phyloP scores from a whole-genome alignment of 2,113 vertebrate species.

The Corythornis cristatus region DNA sequence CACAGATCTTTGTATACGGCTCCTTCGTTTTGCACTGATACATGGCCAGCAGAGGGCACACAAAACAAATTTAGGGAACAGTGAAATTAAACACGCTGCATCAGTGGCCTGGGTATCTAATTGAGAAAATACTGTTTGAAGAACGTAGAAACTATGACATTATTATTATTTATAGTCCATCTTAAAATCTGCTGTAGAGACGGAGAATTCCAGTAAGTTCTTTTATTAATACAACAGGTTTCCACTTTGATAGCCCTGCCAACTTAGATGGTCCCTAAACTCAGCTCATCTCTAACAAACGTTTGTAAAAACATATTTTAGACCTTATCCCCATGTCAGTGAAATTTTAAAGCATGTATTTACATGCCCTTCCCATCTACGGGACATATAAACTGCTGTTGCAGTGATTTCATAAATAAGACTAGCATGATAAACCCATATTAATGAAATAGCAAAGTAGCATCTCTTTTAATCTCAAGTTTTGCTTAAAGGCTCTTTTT shows the following conservation, averaged over 20 bases:
- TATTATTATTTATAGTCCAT: background rate
- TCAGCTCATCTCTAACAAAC: background rate
- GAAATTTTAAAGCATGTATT: background rate
- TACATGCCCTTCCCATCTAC: background rate
- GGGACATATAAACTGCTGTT: background rate
- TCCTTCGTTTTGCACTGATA: background rate
- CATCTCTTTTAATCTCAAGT: background rate
- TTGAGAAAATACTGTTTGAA: background rate
- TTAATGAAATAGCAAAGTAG: background rate
- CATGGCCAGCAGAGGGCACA: background rate
- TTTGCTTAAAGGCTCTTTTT: background rate
- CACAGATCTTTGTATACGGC: background rate
- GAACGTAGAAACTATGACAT: background rate
- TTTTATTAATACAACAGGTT: background rate
- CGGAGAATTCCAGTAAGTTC: background rate
- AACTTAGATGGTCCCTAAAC: background rate
- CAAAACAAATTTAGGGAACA: background rate
- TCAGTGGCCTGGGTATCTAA: background rate
- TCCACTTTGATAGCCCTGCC: background rate
- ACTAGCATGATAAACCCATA: background rate
- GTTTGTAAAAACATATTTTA: background rate
- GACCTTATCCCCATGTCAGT: background rate
- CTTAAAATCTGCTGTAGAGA: background rate
- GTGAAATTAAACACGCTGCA: background rate
- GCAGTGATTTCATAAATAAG: background rate